Evolutionary conservation across 2,113 vertebrate genomes (phyloP).

Genomic region (Chauna torquata): DNA sequence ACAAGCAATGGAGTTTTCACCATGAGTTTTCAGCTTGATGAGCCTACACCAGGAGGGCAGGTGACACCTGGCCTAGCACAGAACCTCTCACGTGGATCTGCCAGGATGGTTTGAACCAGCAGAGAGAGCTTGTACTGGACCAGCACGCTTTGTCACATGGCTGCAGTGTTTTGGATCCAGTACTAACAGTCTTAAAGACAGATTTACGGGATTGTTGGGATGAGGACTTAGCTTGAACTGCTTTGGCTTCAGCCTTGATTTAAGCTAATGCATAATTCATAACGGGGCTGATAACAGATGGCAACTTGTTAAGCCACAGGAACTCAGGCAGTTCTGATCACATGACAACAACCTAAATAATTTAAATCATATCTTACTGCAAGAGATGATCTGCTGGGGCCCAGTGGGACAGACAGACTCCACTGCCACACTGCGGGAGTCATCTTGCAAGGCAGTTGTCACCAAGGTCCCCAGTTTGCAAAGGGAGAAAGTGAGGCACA

Average conservation of each 20-base stretch:
- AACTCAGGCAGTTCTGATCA: constrained; percentile 63
- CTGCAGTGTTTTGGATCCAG: background rate
- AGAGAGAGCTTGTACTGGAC: background rate
- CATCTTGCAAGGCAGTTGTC: background rate
- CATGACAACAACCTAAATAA: constrained; percentile 58
- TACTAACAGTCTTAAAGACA: background rate
- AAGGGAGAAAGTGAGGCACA: background rate
- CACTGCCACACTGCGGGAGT: constrained; percentile 8
- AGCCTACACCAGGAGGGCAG: background rate
- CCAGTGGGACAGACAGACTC: background rate
- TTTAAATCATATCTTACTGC: constrained; percentile 22
- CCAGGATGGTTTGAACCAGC: background rate
- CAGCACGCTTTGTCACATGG: background rate
- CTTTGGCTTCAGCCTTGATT: constrained; percentile 39
- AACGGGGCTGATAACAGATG: constrained; percentile 60
- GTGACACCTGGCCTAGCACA: background rate
- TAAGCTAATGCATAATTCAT: constrained; percentile 56
- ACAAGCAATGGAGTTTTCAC: background rate
- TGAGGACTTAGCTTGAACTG: constrained; percentile 51
- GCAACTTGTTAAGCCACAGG: constrained; percentile 69
- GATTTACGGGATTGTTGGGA: background rate
- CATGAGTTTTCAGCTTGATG: too few species aligned
- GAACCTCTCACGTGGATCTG: background rate
- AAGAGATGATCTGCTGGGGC: background rate
- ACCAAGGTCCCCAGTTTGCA: background rate